phyloP scores from a whole-genome alignment of 2,888 invertebrate genomes.

The Acrobasis consociella region DNA sequence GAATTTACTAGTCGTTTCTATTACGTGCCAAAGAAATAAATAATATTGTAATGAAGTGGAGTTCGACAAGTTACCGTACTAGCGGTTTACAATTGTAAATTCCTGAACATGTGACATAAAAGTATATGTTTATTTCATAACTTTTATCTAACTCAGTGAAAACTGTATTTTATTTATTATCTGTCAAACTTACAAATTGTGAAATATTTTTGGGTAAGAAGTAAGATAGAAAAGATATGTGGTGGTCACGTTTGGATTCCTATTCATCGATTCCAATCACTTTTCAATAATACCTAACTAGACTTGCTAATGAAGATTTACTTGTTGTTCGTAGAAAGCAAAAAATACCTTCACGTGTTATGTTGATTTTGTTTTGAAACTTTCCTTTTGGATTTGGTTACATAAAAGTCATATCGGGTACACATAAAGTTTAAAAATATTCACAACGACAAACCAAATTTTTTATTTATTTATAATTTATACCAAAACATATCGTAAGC shows the following conservation, averaged over 20 bases:
- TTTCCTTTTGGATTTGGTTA: not conserved
- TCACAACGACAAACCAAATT: too few species aligned
- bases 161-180: conserved; percentile 11
- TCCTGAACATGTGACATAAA: not conserved
- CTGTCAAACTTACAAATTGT: not conserved
- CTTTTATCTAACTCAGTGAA: conserved; percentile 10
- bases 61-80: conserved; percentile 16
- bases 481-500: too few species aligned
- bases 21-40: not conserved
- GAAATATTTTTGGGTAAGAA: conserved; percentile 4
- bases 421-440: too few species aligned
- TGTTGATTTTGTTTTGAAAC: conserved; percentile 6
- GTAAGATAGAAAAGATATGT: too few species aligned
- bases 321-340: conserved; percentile 10
- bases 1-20: not conserved
- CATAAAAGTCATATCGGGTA: too few species aligned
- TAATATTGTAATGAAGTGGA: conserved; percentile 11
- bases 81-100: conserved; percentile 2
- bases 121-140: conserved; percentile 14
- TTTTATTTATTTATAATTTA: too few species aligned
- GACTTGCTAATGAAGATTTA: conserved; percentile 7
- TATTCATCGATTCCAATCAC: conserved; percentile 16
- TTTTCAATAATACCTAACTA: conserved; percentile 4
- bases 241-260: conserved; percentile 14
- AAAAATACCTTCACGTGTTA: conserved; percentile 14